Conservation (phyloP, 2,888 invertebrate genomes). For the Troilus luridus region DNA sequence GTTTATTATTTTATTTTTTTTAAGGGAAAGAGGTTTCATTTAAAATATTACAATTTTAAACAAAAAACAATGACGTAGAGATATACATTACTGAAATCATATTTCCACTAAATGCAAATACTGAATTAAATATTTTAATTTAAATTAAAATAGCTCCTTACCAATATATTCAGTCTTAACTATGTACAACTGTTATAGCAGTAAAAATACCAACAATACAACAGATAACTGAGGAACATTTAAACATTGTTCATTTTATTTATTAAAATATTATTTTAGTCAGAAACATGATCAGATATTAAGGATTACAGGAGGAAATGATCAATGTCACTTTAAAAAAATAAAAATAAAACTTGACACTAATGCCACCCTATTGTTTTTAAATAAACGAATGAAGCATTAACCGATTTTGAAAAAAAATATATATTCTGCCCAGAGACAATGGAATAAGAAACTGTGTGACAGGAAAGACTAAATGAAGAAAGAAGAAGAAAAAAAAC, state of each 20-base stretch:
- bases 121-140: background rate
- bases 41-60: background rate
- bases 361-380: too few species aligned
- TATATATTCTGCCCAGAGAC: too few species aligned
- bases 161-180: conserved; percentile 2
- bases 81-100: background rate
- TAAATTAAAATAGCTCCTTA: conserved; percentile 12
- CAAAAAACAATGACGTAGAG: background rate
- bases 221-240: background rate
- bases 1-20: background rate
- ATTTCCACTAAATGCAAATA: background rate
- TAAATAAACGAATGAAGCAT: too few species aligned
- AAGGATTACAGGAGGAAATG: too few species aligned
- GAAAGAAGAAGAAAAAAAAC: too few species aligned
- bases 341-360: too few species aligned
- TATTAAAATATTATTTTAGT: background rate
- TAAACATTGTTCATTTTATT: background rate
- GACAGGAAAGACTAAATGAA: too few species aligned
- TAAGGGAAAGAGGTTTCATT: background rate
- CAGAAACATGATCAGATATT: background rate
- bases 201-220: conserved; percentile 1
- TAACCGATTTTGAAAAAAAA: too few species aligned
- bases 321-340: too few species aligned
- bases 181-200: conserved; percentile 9
- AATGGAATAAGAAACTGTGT: too few species aligned